Percentiles rank a stretch among this genome's conserved stretches.
phyloP scores from a whole-genome alignment of 2,888 invertebrate species.

The Anoplius nigerrimus region DNA sequence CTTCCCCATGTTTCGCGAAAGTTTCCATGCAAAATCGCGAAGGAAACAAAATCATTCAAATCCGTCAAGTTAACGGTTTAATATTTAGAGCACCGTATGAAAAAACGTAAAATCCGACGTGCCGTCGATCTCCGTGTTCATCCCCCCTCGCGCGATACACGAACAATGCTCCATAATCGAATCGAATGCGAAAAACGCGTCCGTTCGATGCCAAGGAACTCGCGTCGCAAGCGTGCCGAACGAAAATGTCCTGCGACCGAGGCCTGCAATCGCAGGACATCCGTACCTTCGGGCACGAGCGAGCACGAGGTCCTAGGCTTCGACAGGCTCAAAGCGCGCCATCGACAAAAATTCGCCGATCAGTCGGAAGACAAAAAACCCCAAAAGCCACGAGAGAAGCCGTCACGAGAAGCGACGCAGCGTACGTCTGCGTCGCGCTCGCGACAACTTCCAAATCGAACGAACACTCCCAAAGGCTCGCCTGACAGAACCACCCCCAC shows the following conservation, averaged over 20 bases:
- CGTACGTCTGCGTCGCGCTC: constrained; percentile 65
- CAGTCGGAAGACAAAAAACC: not conserved
- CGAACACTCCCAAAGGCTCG: too few relatives aligned
- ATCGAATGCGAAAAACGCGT: too few relatives aligned
- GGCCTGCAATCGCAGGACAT: constrained; percentile 73
- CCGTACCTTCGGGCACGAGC: constrained; percentile 58
- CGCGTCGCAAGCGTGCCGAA: constrained; percentile 57
- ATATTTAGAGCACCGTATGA: too few relatives aligned
- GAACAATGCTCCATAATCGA: too few relatives aligned
- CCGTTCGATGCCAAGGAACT: constrained; percentile 21
- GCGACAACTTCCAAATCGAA: not conserved
- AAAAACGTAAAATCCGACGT: too few relatives aligned
- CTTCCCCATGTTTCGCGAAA: too few relatives aligned
- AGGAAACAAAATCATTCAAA: not conserved
- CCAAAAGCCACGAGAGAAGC: not conserved
- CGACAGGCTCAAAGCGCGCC: not conserved
- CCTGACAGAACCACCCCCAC: too few relatives aligned
- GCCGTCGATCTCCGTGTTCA: too few relatives aligned
- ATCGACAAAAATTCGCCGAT: too few relatives aligned
- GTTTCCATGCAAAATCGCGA: too few relatives aligned
- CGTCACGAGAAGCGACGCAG: constrained; percentile 44
- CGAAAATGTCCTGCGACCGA: constrained; percentile 69
- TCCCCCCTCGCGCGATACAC: too few relatives aligned
- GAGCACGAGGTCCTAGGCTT: constrained; percentile 34
- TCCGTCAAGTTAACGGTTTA: too few relatives aligned